Percentiles rank a stretch among this genome's conserved stretches.
Conservation (phyloP, 2,113 vertebrate genomes). For the Erpornis zantholeuca region DNA sequence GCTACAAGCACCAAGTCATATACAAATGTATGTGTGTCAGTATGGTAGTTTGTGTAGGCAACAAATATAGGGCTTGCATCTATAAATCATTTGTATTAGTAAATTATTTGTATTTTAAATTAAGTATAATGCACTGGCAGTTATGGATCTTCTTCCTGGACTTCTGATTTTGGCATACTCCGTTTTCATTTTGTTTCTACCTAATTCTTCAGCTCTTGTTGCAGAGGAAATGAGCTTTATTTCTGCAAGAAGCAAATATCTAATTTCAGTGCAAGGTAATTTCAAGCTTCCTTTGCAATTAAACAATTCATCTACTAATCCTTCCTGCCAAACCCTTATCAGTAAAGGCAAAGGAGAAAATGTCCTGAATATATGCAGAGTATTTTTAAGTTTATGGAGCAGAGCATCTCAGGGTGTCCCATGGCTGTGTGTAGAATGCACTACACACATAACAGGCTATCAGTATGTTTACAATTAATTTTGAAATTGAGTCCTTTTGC, state of each 20-base stretch:
- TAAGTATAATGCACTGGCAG: not conserved
- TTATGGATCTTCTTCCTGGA: not conserved
- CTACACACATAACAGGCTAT: not conserved
- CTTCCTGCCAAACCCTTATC: not conserved
- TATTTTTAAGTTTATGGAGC: not conserved
- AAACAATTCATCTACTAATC: not conserved
- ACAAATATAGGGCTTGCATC: not conserved
- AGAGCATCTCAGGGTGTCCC: not conserved
- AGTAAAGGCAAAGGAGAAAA: not conserved
- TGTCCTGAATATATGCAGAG: not conserved
- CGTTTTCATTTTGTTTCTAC: not conserved
- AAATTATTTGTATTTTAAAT: not conserved
- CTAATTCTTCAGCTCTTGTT: not conserved
- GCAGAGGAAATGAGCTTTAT: not conserved
- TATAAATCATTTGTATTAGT: not conserved
- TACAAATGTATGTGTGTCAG: accelerated
- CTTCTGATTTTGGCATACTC: not conserved
- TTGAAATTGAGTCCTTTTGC: not conserved
- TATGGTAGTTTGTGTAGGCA: not conserved
- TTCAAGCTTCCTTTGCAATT: not conserved
- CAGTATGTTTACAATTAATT: not conserved
- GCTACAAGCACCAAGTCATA: not conserved
- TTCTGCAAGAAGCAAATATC: not conserved
- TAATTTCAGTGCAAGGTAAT: not conserved
- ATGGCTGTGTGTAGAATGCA: not conserved